Percentiles rank a stretch among this genome's conserved stretches.
phyloP scores from a whole-genome alignment of 2,113 vertebrate genomes.

The Paramormyrops kingsleyae region DNA sequence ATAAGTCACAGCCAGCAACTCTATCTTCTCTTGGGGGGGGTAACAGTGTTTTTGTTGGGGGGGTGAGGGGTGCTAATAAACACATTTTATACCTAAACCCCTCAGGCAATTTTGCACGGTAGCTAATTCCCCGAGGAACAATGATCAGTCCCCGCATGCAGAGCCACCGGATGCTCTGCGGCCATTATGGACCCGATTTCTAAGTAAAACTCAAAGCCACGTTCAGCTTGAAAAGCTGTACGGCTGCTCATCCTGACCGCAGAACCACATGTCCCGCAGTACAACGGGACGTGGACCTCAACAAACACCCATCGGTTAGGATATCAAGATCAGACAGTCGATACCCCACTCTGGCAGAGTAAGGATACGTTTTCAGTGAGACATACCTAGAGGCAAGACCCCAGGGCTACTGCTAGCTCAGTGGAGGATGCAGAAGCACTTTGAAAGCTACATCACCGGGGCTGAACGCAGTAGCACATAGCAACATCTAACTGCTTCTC shows the following conservation, averaged over 20 bases:
- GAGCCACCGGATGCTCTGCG: neutral
- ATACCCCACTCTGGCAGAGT: neutral
- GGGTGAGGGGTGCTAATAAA: neutral
- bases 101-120: neutral
- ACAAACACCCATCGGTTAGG: too few relatives aligned
- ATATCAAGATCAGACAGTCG: neutral
- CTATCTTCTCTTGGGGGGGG: neutral
- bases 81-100: neutral
- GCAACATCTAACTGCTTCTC: neutral
- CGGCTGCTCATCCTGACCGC: neutral
- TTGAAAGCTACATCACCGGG: neutral
- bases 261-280: neutral
- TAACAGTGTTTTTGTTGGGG: neutral
- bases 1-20: neutral
- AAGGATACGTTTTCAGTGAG: neutral
- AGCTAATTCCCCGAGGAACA: neutral
- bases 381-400: conserved; percentile 4
- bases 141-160: neutral
- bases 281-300: neutral
- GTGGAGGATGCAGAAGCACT: neutral
- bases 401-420: neutral
- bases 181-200: neutral
- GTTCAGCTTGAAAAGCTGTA: neutral
- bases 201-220: neutral
- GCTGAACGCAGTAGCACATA: neutral